These are phyloP conservation scores for Trididemnum clinides DNA, from an alignment of 23 tunicate species.

Conservation along the genomic window DNA sequence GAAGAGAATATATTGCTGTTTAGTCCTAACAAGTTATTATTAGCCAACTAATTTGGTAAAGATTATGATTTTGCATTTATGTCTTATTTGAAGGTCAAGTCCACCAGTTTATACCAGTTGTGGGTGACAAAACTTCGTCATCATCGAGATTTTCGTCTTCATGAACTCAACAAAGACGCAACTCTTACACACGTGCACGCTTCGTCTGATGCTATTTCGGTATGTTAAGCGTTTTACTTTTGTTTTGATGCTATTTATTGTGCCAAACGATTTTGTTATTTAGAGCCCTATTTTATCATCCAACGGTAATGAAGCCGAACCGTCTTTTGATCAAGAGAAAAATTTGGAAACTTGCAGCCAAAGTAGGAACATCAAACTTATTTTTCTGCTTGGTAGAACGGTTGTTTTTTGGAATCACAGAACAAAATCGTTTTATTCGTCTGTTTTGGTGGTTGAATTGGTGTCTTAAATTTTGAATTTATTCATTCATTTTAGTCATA, in stretches of 20 bases:
- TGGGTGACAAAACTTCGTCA: slow-evolving; percentile 68
- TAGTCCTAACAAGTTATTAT: too few relatives aligned
- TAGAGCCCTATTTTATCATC: slow-evolving; percentile 16
- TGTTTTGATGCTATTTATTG: background rate
- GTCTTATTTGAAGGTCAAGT: slow-evolving; percentile 52
- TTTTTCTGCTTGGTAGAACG: background rate
- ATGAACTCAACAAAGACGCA: slow-evolving; percentile 70
- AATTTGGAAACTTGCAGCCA: slow-evolving; percentile 27
- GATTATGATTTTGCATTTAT: too few relatives aligned
- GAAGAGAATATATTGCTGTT: too few relatives aligned
- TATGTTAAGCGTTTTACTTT: too few relatives aligned
- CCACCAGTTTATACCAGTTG: slow-evolving; percentile 31
- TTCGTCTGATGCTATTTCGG: background rate
- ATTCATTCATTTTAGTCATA: too few relatives aligned
- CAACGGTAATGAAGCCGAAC: background rate
- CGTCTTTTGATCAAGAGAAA: background rate
- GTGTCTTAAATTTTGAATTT: too few relatives aligned
- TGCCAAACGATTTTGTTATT: background rate
- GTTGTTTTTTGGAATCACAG: too few relatives aligned
- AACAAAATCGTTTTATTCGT: too few relatives aligned
- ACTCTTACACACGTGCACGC: slow-evolving; percentile 43
- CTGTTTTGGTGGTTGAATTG: too few relatives aligned
- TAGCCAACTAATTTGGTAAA: too few relatives aligned
- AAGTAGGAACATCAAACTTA: too few relatives aligned
- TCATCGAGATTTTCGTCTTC: slow-evolving; percentile 76